Evolutionary conservation across 2,888 invertebrate species (phyloP), one percentile per base, ranked within the genome.

Genomic region (Diarsia brunnea): DNA sequence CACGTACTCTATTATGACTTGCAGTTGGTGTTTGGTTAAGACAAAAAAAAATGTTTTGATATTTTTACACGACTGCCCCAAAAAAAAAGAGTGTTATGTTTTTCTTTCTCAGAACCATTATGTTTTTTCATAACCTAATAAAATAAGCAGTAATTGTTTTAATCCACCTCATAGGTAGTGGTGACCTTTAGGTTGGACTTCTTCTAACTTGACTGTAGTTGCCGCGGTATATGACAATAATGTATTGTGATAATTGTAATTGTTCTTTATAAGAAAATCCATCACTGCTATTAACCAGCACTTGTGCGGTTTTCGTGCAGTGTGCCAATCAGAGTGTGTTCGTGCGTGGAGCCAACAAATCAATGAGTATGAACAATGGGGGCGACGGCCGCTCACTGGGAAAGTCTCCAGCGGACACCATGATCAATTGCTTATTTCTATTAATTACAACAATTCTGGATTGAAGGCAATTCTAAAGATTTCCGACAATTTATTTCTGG

Each of bases 301-400:
- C 31, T n/a, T 4, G 47, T 53, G 71, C 31, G 31, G 43, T 72
- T 71, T 66, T 60, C 75, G 60, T 71, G 81, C 70, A 74, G 67
- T 60, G 53, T 55, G 24, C 64, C 58, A 65, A 75, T 84, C 67
- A 65, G 21, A 55, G 60, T 70, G 60, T 60, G 75, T 82, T 78
- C 84, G 75, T 85, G 86, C 64, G 38, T 31, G 14, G 71, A 66
- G 73, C 38, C 69, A 58, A 84, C 84, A 79, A 83, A 84, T 85
- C 84, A 85, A 69, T 63, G 60, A 64, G 38, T 58, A 55, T 61
- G 63, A 67, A 82, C 83, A 84, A 84, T 84, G 45, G 64, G 69
- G 24, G 73, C 75, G 73, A 76, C 63, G 83, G 24, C 79, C 79
- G 73, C 21, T 38, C 66, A 19, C 1, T 64, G 73, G 55, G 86